Evolutionary conservation across 2,797 vertebrate genomes (phyloP).

Genomic region (Euphonia xanthogaster): DNA sequence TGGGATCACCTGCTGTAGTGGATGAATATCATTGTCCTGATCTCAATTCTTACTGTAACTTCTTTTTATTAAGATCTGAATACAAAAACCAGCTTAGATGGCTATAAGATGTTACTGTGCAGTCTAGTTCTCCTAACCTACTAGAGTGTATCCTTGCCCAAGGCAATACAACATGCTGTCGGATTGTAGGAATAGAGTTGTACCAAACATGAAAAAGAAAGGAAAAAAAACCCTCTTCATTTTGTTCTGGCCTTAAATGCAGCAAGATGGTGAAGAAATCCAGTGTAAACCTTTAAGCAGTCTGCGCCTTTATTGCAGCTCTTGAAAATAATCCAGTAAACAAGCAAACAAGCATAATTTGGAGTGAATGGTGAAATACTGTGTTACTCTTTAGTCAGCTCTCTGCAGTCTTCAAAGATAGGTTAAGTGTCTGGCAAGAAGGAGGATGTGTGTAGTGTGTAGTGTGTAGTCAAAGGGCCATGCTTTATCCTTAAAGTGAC

Average conservation of each 20-base stretch:
- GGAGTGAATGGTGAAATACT: not conserved
- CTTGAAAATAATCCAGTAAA: slow-evolving; percentile 9
- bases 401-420: not conserved
- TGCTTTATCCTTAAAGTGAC: slow-evolving; percentile 1
- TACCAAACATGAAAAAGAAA: not conserved
- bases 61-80: not conserved
- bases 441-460: not conserved
- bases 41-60: not conserved
- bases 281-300: not conserved
- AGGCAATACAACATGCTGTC: not conserved
- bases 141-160: slow-evolving; percentile 8
- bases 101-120: not conserved
- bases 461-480: not conserved
- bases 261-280: not conserved
- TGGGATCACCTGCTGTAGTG: not conserved
- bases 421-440: not conserved
- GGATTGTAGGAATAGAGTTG: not conserved
- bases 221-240: not conserved
- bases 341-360: not conserved
- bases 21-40: not conserved
- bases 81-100: not conserved
- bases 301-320: not conserved
- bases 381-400: not conserved
- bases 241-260: not conserved
- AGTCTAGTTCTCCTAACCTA: not conserved